phyloP scores from a whole-genome alignment of 2,113 vertebrate genomes.

The Asarcornis scutulata region DNA sequence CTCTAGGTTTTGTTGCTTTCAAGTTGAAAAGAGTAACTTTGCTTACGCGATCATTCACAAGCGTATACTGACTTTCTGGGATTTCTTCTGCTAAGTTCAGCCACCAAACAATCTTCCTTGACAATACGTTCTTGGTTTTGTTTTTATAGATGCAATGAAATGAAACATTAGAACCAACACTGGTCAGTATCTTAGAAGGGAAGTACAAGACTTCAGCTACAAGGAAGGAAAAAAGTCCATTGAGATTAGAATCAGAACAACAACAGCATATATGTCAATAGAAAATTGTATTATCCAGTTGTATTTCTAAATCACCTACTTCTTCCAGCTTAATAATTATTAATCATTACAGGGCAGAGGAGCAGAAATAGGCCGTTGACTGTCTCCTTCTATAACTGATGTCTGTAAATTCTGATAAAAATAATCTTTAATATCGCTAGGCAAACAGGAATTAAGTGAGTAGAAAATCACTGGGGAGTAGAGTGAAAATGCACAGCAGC shows the following conservation, averaged over 20 bases:
- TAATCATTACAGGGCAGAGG: background rate
- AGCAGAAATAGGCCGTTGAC: background rate
- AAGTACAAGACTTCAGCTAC: conserved; percentile 86
- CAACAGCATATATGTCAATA: background rate
- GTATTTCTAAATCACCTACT: background rate
- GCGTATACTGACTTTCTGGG: conserved; percentile 77
- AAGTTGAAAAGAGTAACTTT: conserved; percentile 78
- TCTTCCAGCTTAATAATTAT: background rate
- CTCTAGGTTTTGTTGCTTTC: conserved; percentile 75
- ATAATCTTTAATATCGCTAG: background rate
- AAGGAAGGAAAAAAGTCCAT: background rate
- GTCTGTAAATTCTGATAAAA: background rate
- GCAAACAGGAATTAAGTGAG: background rate
- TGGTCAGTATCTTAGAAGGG: conserved; percentile 82
- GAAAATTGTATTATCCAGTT: background rate
- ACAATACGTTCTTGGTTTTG: conserved; percentile 65
- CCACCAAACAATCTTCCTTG: conserved; percentile 84
- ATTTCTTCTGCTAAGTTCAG: conserved; percentile 81
- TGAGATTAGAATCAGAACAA: background rate
- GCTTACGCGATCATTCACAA: conserved; percentile 78
- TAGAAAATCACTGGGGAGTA: background rate
- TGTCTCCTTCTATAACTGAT: background rate
- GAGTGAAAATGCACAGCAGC: background rate
- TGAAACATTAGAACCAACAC: conserved; percentile 81
- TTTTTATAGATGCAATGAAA: conserved; percentile 87